These are phyloP conservation scores for Rhabdomys dilectus DNA, from an alignment of 2,113 vertebrate genomes.

Conservation along the genomic window DNA sequence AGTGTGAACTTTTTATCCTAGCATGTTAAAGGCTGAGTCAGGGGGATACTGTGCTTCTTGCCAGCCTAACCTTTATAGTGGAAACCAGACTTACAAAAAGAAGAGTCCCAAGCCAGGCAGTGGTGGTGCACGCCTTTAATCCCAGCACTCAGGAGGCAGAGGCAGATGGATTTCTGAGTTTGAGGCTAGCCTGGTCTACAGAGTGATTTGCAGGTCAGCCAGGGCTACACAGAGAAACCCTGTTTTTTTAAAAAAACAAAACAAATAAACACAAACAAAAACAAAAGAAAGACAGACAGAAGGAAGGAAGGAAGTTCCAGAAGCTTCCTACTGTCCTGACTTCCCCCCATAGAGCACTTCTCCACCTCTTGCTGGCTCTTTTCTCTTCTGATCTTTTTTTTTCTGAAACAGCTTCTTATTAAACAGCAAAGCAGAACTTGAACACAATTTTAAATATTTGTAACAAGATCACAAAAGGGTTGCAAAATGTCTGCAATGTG, in stretches of 20 bases:
- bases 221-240: too few relatives aligned
- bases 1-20: neutral
- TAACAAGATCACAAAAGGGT: conserved; percentile 83
- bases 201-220: too few relatives aligned
- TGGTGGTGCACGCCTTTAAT: too few relatives aligned
- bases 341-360: too few relatives aligned
- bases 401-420: conserved; percentile 87
- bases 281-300: too few relatives aligned
- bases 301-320: too few relatives aligned
- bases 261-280: neutral
- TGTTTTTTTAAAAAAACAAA: neutral
- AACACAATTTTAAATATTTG: conserved; percentile 85
- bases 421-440: conserved; percentile 87
- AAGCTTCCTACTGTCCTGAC: neutral
- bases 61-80: neutral
- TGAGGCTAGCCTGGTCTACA: too few relatives aligned
- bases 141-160: too few relatives aligned
- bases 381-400: too few relatives aligned
- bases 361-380: neutral
- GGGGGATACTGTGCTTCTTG: neutral
- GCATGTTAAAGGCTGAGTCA: neutral
- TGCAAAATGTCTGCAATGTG: conserved; percentile 70
- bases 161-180: too few relatives aligned
- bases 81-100: neutral
- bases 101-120: neutral